Evolutionary conservation across 2,113 vertebrate genomes (phyloP).

Genomic region (Holacanthus passer): DNA sequence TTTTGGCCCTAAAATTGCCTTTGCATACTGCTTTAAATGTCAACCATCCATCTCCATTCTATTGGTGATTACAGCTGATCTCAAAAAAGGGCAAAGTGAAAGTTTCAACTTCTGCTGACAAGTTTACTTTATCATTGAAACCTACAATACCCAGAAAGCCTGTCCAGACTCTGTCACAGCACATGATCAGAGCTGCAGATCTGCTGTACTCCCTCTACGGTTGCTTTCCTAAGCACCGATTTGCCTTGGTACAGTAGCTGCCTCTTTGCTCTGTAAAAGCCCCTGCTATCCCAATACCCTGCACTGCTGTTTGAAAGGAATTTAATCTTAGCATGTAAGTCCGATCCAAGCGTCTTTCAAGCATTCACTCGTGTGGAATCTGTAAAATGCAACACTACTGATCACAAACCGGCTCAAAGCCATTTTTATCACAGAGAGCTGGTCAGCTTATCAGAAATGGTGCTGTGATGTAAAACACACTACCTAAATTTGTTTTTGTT

Average conservation of each 20-base stretch:
- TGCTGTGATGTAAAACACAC: neutral
- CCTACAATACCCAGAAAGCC: constrained; percentile 4
- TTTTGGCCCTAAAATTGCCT: neutral
- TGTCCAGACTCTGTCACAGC: constrained; percentile 8
- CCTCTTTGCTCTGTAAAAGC: constrained; percentile 49
- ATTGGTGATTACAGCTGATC: neutral
- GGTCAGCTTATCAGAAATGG: constrained; percentile 16
- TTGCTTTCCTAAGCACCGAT: constrained; percentile 53
- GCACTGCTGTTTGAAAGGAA: constrained; percentile 66
- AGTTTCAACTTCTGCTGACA: neutral
- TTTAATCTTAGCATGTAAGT: constrained; percentile 62
- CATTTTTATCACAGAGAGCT: constrained; percentile 37
- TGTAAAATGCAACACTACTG: constrained; percentile 42
- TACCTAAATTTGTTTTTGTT: too few relatives aligned
- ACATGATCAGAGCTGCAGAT: constrained; percentile 24
- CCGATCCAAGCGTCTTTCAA: constrained; percentile 61
- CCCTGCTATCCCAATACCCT: constrained; percentile 44
- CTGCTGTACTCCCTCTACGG: constrained; percentile 26
- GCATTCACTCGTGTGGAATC: constrained; percentile 44
- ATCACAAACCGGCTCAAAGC: constrained; percentile 54
- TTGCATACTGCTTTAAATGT: too few relatives aligned
- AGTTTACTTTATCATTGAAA: neutral
- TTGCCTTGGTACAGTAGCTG: constrained; percentile 64
- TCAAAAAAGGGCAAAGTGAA: neutral
- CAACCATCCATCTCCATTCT: neutral